A percentile compares a stretch with the other conserved stretches of the same genome.
Evolutionary conservation across 2,888 invertebrate species (phyloP).

Genomic region (Platycheirus rosarum): DNA sequence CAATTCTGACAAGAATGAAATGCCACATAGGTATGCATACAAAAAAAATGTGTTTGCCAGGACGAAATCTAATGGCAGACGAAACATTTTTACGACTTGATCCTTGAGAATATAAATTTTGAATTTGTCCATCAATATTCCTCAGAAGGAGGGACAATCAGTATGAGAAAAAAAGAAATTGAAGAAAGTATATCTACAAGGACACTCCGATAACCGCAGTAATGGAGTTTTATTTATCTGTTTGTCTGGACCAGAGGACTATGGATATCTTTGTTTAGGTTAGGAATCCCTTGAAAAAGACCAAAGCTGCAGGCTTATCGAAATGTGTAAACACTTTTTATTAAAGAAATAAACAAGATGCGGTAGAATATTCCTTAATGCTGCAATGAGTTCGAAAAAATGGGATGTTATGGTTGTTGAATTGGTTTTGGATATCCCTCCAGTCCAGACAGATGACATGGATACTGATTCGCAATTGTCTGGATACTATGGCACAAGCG

Average conservation of each 20-base stretch:
- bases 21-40: slow-evolving; percentile 7
- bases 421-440: no score
- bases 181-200: slow-evolving; percentile 51
- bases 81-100: slow-evolving; percentile 66
- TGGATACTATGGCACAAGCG: no score
- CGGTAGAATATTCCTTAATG: neutral
- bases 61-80: slow-evolving; percentile 55
- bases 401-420: no score
- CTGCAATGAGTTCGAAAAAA: neutral
- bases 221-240: slow-evolving; percentile 38
- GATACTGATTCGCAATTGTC: no score
- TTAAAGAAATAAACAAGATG: slow-evolving; percentile 24
- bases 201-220: slow-evolving; percentile 50
- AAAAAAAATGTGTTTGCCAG: slow-evolving; percentile 19
- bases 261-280: neutral
- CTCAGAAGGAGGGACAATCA: neutral
- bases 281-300: neutral
- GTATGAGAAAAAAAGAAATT: neutral
- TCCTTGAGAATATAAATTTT: slow-evolving; percentile 65
- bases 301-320: neutral
- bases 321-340: slow-evolving; percentile 21
- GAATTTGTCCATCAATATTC: slow-evolving; percentile 45
- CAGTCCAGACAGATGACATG: no score
- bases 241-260: neutral
- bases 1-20: neutral